Evolutionary conservation across 1,140 invertebrate genomes (phyloP), one percentile per base, ranked within the genome.

Genomic region (Vanessa tameamea): DNA sequence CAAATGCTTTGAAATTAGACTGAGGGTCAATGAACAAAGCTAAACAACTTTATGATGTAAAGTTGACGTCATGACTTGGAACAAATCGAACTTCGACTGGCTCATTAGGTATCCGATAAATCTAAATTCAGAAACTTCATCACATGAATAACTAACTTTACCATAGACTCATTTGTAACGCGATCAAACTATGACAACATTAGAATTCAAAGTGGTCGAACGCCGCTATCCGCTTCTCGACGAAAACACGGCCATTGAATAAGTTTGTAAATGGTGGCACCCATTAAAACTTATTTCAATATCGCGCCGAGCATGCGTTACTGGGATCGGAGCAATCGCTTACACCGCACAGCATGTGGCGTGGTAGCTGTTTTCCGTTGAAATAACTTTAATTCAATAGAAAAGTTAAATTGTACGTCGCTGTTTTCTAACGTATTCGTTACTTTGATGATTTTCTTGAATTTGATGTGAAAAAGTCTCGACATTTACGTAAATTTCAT

Each of bases 281-380:
- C 70, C 47, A 70, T 78, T 75, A 78, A 78, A 78, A 78, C 73
- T 78, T 78, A 75, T 78, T 73, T 72, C 53, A 75, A 68, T 68
- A 68, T 51, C 55, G 55, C 37, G 43, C 12, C 8, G 26, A 67
- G 53, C 65, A 67, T 43, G 65, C 65, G 50, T 67, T 16, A 53
- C 31, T 23, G 37, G 50, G 64, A 43, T 57, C 43, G 23, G 59
- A 71, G 69, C 51, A 71, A 71, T 71, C 53, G 71, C 72, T 67
- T 68, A 73, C 20, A 73, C 55, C 64, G 53, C 64, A 59, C 14
- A 66, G 48, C 47, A n/a, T 51, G 16, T 59, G 55, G 5, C 55
- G 23, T 14, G 55, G 8, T 5, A 26, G n/a, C 2, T 51, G 50
- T 57, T 57, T 15, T 57, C 20, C 16, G 16, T 57, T 57, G 53